Evolutionary conservation across 2,797 vertebrate species (phyloP), one percentile per base, ranked within the genome.

Genomic region (Pachyuromys duprasi): DNA sequence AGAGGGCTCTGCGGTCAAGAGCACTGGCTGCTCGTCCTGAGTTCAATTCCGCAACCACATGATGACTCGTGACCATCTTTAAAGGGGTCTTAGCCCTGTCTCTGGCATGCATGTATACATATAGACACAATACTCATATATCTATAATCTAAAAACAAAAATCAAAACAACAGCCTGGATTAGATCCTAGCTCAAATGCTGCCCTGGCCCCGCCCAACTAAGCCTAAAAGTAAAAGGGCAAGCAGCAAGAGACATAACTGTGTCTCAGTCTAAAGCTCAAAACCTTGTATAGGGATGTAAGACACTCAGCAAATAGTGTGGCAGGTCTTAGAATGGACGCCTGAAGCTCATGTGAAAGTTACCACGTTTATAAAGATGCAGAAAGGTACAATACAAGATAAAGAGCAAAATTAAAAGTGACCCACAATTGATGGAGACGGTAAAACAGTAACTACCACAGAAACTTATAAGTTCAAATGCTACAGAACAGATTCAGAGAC

Each of bases 301-400:
- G 76, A 67, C 24, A 55, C 36, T 42, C 31, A n/a, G 26, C 63
- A 80, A 82, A 83, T 22, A 69, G 42, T 36, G 65, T 69, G 36
- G 42, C 55, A 93, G 78, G 90, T 86, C 89, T 81, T 76, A 82
- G 12, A 78, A 74, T 86, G 42, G 84, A 79, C 86, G 33, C 24
- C 55, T 91, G 31, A 17, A 8, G 36, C 74, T 49, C 36, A 82
- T 55, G 60, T 26, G 63, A 88, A 94, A 92, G 92, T 74, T 86
- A 84, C 22, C 28, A 80, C 45, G 62, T 5, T 79, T 2, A 24
- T n/a, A 90, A 75, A 86, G 36, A 89, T 62, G 62, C 45, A 79
- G 49, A 39, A 86, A 91, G 72, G 82, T 9, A 90, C 62, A 62
- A 95, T 9, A 90, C 62, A 62, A 95, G 89, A 45, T 28, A 0